Evolutionary conservation across 2,888 invertebrate genomes (phyloP).

Genomic region (Leucania comma): DNA sequence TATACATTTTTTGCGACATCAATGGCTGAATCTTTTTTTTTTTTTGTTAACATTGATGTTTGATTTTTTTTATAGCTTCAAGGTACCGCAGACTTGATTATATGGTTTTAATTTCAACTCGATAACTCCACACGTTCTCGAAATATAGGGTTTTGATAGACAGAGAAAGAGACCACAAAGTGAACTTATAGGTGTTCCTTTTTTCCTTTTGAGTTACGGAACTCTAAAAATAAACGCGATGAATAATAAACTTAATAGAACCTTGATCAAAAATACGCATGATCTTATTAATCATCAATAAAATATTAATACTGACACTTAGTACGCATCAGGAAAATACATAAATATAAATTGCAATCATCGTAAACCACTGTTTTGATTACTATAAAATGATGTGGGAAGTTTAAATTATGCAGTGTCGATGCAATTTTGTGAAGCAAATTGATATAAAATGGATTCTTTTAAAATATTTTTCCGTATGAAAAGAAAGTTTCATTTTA

Average conservation of each 20-base stretch:
- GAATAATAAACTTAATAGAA: neutral
- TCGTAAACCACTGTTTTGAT: conserved; percentile 23
- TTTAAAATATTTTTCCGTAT: conserved; percentile 16
- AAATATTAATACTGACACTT: neutral
- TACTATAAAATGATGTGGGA: conserved; percentile 27
- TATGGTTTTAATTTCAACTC: too few species aligned
- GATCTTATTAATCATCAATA: neutral
- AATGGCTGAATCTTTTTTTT: too few species aligned
- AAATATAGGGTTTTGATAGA: too few species aligned
- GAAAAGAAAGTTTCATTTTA: conserved; percentile 10
- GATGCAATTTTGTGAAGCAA: conserved; percentile 29
- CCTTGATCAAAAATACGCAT: neutral
- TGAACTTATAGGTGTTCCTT: too few species aligned
- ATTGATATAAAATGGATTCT: conserved; percentile 22
- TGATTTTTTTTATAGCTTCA: too few species aligned
- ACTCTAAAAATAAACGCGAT: neutral
- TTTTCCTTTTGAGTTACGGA: too few species aligned
- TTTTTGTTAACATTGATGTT: too few species aligned
- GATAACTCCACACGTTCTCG: too few species aligned
- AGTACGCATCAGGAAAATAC: conserved; percentile 23
- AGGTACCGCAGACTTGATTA: too few species aligned
- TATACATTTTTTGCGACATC: too few species aligned
- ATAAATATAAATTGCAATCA: conserved; percentile 24
- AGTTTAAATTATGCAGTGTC: conserved; percentile 18
- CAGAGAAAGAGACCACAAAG: too few species aligned